Conservation (phyloP, 2,113 vertebrate genomes). For the Clarias macrocephalus region DNA sequence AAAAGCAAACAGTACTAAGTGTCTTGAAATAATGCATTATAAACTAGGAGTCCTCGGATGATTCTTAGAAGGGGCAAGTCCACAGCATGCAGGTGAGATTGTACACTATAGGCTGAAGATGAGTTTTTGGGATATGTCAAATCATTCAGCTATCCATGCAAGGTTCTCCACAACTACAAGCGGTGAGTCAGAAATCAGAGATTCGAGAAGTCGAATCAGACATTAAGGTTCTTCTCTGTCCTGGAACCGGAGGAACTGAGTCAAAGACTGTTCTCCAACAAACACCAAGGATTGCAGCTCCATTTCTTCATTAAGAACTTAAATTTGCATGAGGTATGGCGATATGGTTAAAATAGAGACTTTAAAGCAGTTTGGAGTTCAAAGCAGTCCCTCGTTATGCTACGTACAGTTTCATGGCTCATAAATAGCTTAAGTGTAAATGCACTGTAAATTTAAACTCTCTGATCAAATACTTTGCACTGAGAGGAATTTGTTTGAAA, state of each 20-base stretch:
- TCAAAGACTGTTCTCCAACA: not conserved
- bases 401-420: too few relatives aligned
- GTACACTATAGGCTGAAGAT: slow-evolving; percentile 49
- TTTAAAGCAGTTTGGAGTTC: not conserved
- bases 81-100: not conserved
- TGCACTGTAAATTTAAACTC: not conserved
- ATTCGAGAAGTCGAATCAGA: not conserved
- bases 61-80: not conserved
- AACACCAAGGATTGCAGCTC: not conserved
- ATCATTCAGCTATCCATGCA: slow-evolving; percentile 45
- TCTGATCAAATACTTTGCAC: not conserved
- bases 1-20: not conserved
- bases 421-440: not conserved
- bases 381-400: too few relatives aligned
- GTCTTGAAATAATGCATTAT: not conserved
- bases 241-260: not conserved
- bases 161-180: not conserved
- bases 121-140: slow-evolving; percentile 67
- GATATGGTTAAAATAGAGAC: not conserved
- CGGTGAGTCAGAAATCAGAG: not conserved
- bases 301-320: not conserved
- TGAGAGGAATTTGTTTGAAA: not conserved
- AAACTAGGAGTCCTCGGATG: not conserved
- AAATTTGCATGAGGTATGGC: not conserved
- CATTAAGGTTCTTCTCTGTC: not conserved